Base-by-base conservation (phyloP, 2,797 vertebrate genomes). In the Coendou prehensilis region DNA sequence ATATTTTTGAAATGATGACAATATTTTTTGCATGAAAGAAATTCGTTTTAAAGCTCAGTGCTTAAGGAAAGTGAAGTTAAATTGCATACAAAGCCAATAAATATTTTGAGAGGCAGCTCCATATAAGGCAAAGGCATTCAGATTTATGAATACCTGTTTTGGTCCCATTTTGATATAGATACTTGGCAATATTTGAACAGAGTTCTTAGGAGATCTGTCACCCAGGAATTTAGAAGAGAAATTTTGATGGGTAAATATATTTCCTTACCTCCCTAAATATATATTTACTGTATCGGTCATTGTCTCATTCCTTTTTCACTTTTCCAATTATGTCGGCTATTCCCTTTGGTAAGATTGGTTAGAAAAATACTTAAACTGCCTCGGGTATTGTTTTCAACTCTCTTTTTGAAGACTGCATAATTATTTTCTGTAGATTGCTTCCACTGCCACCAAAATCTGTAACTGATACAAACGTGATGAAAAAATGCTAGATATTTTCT, bases 1-100 rank as follows among this genome's bases (percentile, higher is more conserved):
- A 67, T 79, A 61, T 9, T 85, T 91, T 93, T 82, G 28, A 95
- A 95, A 67, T 78, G 57, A 80, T 9, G 69, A 95, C 87, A 93
- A 71, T 73, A 56, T 73, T 57, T 88, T 87, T 89, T 78, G 28
- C 30, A 15, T 81, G 30, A 79, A 30, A 78, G 50, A 84, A 80
- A 1, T 82, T 76, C 37, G 8, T 69, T 18, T 26, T 50, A 84
- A 50, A 54, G 20, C 26, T 82, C 20, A 52, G 3, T 85, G 52
- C 18, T 87, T 50, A 69, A 47, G 30, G 23, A 7, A 87, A 64
- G 33, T 79, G 3, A 56, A 13, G 2, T 37, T 30, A 20, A 41
- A 1, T 30, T 57, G 61, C 20, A 45, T 3, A 26, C 8, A 37
- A 90, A 83, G 5, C 18, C 20, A 20, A 9, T 20, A 23, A 3